Evolutionary conservation across 1,140 invertebrate genomes (phyloP).

Genomic region (Cotesia vestalis): DNA sequence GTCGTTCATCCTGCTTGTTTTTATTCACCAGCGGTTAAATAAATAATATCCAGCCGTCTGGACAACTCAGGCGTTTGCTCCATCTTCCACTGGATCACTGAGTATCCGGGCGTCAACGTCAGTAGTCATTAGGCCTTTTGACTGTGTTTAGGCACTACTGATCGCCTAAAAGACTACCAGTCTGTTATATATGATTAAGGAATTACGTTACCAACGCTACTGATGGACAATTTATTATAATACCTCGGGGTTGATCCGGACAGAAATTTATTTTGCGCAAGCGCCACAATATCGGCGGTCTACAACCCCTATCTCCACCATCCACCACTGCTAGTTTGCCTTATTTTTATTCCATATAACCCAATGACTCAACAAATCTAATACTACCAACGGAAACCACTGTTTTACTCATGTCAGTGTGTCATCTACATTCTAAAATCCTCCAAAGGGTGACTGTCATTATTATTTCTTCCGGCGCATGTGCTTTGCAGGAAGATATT

Average conservation of each 20-base stretch:
- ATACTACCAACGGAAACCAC: too few relatives aligned
- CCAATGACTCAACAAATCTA: too few relatives aligned
- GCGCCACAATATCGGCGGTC: slow-evolving; percentile 58
- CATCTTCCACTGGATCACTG: not conserved
- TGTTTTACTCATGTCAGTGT: not conserved
- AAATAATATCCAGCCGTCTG: not conserved
- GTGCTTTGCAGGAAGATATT: slow-evolving; percentile 24
- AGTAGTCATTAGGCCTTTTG: slow-evolving; percentile 1
- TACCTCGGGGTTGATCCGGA: slow-evolving; percentile 35
- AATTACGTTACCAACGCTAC: slow-evolving; percentile 9
- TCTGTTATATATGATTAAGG: not conserved
- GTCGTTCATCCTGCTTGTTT: slow-evolving; percentile 48
- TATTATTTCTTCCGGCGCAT: slow-evolving; percentile 1
- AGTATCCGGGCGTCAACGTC: not conserved
- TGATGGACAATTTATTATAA: slow-evolving; percentile 8
- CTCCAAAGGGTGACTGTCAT: slow-evolving; percentile 23
- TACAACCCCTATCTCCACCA: slow-evolving; percentile 27
- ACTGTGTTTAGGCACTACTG: not conserved
- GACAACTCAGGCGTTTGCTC: not conserved
- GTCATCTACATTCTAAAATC: slow-evolving; percentile 22
- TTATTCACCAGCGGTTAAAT: not conserved
- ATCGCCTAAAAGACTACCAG: not conserved
- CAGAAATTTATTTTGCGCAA: slow-evolving; percentile 45
- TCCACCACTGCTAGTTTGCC: too few relatives aligned
- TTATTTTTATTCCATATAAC: too few relatives aligned